A percentile compares a stretch with the other conserved stretches of the same genome.
These are phyloP conservation scores for Trinectes maculatus DNA, from an alignment of 2,113 vertebrate species.

Conservation along the genomic window DNA sequence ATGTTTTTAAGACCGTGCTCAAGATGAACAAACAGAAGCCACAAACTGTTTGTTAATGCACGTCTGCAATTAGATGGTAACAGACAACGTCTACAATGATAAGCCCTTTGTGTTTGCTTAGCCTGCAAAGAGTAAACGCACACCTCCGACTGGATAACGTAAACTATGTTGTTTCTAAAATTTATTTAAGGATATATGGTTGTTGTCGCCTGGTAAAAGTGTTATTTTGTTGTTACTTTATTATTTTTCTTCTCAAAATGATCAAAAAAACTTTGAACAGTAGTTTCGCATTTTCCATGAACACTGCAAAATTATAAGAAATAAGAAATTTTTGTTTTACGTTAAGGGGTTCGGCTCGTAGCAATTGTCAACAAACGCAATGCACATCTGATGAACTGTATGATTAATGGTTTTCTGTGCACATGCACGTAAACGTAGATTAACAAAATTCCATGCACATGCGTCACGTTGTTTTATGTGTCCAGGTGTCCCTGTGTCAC, in stretches of 20 bases:
- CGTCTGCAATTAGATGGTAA: slow-evolving; percentile 43
- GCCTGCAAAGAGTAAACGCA: slow-evolving; percentile 28
- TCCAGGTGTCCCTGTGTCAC: slow-evolving; percentile 53
- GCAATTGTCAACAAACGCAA: background rate
- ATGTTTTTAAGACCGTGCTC: slow-evolving; percentile 46
- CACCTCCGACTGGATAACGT: slow-evolving; percentile 1
- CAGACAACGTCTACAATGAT: slow-evolving; percentile 18
- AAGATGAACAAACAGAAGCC: slow-evolving; percentile 59
- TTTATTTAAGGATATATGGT: slow-evolving; percentile 11
- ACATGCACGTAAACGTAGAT: slow-evolving; percentile 41
- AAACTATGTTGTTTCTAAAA: slow-evolving; percentile 10
- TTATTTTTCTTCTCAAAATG: background rate
- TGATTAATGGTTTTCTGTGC: slow-evolving; percentile 20
- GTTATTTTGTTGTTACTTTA: background rate
- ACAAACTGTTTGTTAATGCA: slow-evolving; percentile 44
- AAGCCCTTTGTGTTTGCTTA: slow-evolving; percentile 34
- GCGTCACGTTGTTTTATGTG: slow-evolving; percentile 34
- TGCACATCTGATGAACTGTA: background rate
- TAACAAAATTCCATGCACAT: slow-evolving; percentile 40
- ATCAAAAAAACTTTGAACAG: slow-evolving; percentile 1
- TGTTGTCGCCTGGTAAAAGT: slow-evolving; percentile 3
- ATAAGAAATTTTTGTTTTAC: background rate
- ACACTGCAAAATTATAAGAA: slow-evolving; percentile 9
- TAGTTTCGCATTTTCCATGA: slow-evolving; percentile 7
- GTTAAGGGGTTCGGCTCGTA: background rate